Conservation (phyloP, 1,140 invertebrate species). For the Phenacoccus solenopsis region DNA sequence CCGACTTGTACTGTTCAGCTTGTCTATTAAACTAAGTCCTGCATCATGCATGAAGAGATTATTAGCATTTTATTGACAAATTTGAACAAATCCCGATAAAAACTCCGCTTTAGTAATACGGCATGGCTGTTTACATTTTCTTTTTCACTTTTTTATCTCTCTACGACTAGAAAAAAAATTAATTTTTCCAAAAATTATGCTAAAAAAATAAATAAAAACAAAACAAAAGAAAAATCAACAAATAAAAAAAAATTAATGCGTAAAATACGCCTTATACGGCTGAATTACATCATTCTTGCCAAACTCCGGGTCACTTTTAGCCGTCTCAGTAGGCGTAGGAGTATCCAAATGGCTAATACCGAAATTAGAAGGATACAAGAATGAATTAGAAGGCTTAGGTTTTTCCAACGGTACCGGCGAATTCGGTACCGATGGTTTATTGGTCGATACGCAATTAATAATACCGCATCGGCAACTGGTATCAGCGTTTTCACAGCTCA, state of each 20-base stretch:
- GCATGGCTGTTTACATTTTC: no score
- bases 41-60: no score
- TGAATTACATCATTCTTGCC: slow-evolving; percentile 28
- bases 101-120: no score
- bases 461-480: slow-evolving; percentile 29
- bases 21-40: no score
- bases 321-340: not conserved
- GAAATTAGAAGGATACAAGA: not conserved
- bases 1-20: no score
- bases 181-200: no score
- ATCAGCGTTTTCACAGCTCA: slow-evolving; percentile 33
- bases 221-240: not conserved
- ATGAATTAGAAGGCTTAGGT: not conserved
- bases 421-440: not conserved
- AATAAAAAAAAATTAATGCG: not conserved
- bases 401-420: not conserved
- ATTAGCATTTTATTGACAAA: no score
- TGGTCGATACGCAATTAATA: slow-evolving; percentile 29
- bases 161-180: no score
- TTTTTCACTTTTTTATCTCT: no score
- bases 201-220: no score
- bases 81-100: no score
- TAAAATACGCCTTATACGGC: slow-evolving; percentile 28
- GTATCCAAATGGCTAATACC: not conserved
- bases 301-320: slow-evolving; percentile 15